Evolutionary conservation across 2,888 invertebrate species (phyloP).

Genomic region (Apamea monoglypha): DNA sequence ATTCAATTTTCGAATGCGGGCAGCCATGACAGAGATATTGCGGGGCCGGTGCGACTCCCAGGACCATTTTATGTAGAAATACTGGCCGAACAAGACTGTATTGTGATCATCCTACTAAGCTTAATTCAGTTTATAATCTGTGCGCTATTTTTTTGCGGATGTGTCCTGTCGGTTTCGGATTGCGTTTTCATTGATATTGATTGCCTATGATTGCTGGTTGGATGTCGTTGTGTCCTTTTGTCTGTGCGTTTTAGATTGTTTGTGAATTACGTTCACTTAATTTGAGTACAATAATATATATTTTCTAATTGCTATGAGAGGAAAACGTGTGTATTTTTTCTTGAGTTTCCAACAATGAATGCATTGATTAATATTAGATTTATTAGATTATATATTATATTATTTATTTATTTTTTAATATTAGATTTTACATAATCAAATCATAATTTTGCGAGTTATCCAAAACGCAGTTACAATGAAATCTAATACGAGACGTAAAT

Average conservation of each 20-base stretch:
- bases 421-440: background rate
- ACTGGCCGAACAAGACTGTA: slow-evolving; percentile 52
- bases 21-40: slow-evolving; percentile 78
- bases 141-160: slow-evolving; percentile 39
- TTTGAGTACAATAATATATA: background rate
- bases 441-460: background rate
- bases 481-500: slow-evolving; percentile 27
- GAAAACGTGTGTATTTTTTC: background rate
- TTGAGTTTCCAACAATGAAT: background rate
- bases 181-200: slow-evolving; percentile 31
- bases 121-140: slow-evolving; percentile 45
- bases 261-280: background rate
- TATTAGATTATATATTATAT: no score
- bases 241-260: slow-evolving; percentile 9
- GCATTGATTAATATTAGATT: background rate
- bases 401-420: no score
- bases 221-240: slow-evolving; percentile 20
- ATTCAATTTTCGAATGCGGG: slow-evolving; percentile 84
- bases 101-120: slow-evolving; percentile 53
- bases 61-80: slow-evolving; percentile 62
- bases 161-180: slow-evolving; percentile 21
- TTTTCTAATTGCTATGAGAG: background rate
- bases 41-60: slow-evolving; percentile 65
- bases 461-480: slow-evolving; percentile 30
- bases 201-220: slow-evolving; percentile 22